Base-by-base conservation (phyloP, 2,888 invertebrate genomes). In the Lochmaea capreae region DNA sequence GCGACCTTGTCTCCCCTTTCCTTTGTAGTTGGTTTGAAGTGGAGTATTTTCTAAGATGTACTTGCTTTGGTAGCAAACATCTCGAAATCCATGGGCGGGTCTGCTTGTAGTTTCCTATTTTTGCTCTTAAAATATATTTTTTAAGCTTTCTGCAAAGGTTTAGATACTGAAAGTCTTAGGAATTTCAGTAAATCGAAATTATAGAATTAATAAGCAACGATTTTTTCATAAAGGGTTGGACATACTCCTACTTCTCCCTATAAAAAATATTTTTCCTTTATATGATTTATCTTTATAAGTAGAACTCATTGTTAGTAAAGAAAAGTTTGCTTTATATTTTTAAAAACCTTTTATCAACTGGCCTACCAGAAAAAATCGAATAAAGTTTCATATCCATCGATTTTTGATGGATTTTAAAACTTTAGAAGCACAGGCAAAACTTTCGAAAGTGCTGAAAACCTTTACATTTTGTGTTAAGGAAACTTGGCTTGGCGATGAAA, bases 1-100 rank as follows among this genome's bases (percentile, higher is more conserved):
- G 33, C 52, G 57, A 43, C 62, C 39, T 43, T 73, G 74, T 62
- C 76, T 77, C 78, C 75, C 79, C 79, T 72, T 77, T 80, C 79
- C 80, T 79, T 79, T 79, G 80, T 80, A 76, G 63, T 70, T 73
- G 70, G 72, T 74, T 39, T 39, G 33, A 39, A 8, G 8, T 39
- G 5, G 33, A 39, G 61, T 61, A 39, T 39, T 26, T 11, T 33
- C 61, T 12, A 9, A 39, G 39, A 39, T 3, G 59, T 59, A 59
- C 59, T 59, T 33, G n/a, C n/a, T 26, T 73, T 59, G 57, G 33
- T 54, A 58, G 66, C 54, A 39, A 66, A 62, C 66, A 57, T 66
- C 49, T 22, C 42, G 43, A 39, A 42, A 59, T 54, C 14, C 66
- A 14, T 43, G 22, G 57, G 14, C 8, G 42, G 18, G 42, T 67